Conservation (phyloP, 1,140 invertebrate species). For the Ylistrum balloti region DNA sequence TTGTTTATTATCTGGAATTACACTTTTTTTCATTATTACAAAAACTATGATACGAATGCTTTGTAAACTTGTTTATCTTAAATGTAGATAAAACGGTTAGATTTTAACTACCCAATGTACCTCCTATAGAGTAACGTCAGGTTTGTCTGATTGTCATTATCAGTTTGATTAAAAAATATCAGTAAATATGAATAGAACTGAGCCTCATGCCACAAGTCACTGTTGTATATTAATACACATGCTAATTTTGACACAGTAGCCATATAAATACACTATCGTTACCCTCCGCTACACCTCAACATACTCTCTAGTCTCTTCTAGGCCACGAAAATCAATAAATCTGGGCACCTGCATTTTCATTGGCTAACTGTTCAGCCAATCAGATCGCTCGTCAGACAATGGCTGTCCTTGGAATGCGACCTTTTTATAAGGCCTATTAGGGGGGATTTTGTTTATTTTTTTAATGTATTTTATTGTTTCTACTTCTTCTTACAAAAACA, state of each 20-base stretch:
- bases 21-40: no score
- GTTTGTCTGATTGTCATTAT: no score
- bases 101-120: no score
- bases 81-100: no score
- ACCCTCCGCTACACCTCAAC: neutral
- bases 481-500: no score
- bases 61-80: no score
- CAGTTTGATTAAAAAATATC: no score
- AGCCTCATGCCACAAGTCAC: neutral
- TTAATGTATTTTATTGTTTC: no score
- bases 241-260: neutral
- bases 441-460: neutral
- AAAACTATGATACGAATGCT: no score
- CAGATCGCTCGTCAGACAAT: constrained; percentile 8
- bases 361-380: constrained; percentile 22
- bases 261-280: neutral
- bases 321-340: constrained; percentile 17
- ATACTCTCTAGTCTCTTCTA: neutral
- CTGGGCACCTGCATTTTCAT: constrained; percentile 24
- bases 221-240: neutral
- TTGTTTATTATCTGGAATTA: no score
- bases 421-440: neutral
- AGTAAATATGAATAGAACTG: no score
- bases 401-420: constrained; percentile 15
- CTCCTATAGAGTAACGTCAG: no score